Evolutionary conservation across 2,888 invertebrate genomes (phyloP).

Genomic region (Latrodectus hesperus): DNA sequence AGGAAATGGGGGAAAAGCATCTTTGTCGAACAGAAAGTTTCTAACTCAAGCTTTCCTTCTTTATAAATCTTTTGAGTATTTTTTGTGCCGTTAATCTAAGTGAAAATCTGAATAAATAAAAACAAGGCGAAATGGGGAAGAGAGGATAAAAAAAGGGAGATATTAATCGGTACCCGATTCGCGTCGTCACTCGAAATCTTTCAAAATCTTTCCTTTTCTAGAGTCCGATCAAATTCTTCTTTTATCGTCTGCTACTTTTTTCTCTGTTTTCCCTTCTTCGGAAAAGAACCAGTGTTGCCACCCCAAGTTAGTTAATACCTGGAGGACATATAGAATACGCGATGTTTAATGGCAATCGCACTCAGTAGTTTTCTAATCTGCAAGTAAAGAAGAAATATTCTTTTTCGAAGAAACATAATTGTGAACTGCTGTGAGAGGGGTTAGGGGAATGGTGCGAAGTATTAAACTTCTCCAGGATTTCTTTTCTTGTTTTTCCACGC

Average conservation of each 20-base stretch:
- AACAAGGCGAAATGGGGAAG: conserved; percentile 8
- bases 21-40: no score
- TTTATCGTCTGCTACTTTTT: background rate
- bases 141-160: conserved; percentile 15
- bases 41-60: background rate
- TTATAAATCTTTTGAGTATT: background rate
- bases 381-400: conserved; percentile 1
- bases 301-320: conserved; percentile 54
- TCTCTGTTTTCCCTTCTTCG: background rate
- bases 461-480: conserved; percentile 46
- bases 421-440: conserved; percentile 12
- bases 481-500: conserved; percentile 41
- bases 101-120: conserved; percentile 52
- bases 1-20: no score
- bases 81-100: conserved; percentile 35
- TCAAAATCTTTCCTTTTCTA: conserved; percentile 9
- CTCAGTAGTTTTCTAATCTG: conserved; percentile 42
- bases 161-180: conserved; percentile 28
- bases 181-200: conserved; percentile 11
- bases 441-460: conserved; percentile 34
- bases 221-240: background rate
- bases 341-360: conserved; percentile 29
- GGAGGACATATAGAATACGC: conserved; percentile 35
- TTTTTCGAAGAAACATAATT: conserved; percentile 43
- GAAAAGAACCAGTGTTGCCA: conserved; percentile 4